A percentile compares a stretch with the other conserved stretches of the same genome.
Evolutionary conservation across 2,888 invertebrate genomes (phyloP).

Genomic region (Leptinotarsa juncta): DNA sequence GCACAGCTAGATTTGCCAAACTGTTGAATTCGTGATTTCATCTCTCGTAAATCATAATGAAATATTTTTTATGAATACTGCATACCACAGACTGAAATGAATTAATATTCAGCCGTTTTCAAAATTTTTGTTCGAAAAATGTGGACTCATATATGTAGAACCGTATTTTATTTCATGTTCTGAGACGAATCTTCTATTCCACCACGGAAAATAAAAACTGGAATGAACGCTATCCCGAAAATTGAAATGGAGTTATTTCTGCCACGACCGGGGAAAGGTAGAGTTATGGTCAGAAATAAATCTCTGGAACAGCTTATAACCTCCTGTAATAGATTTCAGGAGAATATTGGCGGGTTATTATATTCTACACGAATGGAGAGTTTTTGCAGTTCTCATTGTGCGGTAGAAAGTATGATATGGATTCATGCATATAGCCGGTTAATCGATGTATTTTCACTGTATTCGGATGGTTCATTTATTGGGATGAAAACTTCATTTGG

Average conservation of each 20-base stretch:
- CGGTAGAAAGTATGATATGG: neutral
- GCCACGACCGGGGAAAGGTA: neutral
- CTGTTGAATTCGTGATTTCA: too few species aligned
- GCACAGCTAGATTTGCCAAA: too few species aligned
- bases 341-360: slow-evolving; percentile 11
- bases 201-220: neutral
- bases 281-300: slow-evolving; percentile 17
- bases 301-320: slow-evolving; percentile 18
- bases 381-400: slow-evolving; percentile 2
- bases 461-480: neutral
- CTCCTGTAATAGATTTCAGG: slow-evolving; percentile 4
- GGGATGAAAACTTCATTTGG: neutral
- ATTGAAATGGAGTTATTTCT: slow-evolving; percentile 4
- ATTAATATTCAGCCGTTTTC: too few species aligned
- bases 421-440: neutral
- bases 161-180: too few species aligned
- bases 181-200: neutral
- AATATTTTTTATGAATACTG: too few species aligned
- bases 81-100: too few species aligned
- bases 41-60: too few species aligned
- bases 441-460: neutral
- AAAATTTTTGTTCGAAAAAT: too few species aligned
- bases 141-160: too few species aligned
- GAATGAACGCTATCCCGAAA: neutral
- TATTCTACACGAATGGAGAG: neutral